phyloP scores from a whole-genome alignment of 2,113 vertebrate species.

The Chaenocephalus aceratus region DNA sequence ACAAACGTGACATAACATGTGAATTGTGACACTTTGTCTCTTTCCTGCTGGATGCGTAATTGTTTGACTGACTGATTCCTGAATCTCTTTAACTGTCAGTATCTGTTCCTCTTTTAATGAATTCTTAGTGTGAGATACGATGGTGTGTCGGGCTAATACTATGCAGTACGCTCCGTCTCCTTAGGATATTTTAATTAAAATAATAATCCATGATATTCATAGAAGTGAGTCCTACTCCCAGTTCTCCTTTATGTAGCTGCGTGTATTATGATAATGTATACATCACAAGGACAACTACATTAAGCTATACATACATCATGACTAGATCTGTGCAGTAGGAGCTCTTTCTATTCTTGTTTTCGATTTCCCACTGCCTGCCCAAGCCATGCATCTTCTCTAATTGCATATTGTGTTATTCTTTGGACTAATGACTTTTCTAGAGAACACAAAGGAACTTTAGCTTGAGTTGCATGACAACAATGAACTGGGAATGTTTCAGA shows the following conservation, averaged over 20 bases:
- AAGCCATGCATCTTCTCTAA: constrained; percentile 7
- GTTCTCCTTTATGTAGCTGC: background rate
- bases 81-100: background rate
- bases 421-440: constrained; percentile 2
- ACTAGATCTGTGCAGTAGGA: background rate
- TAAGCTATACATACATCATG: background rate
- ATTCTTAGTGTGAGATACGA: background rate
- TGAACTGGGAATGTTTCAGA: too few species aligned
- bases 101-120: constrained; percentile 15
- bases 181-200: background rate
- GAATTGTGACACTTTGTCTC: too few species aligned
- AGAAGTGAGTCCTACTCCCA: background rate
- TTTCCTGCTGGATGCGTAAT: background rate
- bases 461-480: too few species aligned
- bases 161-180: background rate
- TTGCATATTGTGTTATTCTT: constrained; percentile 24
- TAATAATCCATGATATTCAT: constrained; percentile 11
- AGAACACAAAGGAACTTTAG: background rate
- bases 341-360: background rate
- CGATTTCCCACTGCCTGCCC: background rate
- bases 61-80: constrained; percentile 11
- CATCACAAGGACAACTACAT: background rate
- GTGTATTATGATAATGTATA: background rate
- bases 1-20: too few species aligned
- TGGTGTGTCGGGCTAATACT: background rate